Conservation (phyloP, 2,797 vertebrate species). For the Epinephelus malabaricus region DNA sequence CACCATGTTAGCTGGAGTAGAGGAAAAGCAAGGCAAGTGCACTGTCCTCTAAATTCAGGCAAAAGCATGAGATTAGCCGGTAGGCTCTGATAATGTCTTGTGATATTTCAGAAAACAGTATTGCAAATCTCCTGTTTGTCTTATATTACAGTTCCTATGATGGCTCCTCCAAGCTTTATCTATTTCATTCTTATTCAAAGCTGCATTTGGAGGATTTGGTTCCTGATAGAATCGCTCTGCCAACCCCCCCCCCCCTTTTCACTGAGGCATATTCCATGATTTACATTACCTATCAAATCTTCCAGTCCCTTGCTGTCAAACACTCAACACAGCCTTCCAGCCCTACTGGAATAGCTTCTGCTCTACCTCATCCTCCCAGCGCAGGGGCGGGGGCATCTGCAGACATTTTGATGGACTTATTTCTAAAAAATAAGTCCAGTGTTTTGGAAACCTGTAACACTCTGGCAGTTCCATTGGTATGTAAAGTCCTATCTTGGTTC, state of each 20-base stretch:
- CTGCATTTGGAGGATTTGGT: slow-evolving; percentile 77
- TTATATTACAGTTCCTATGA: slow-evolving; percentile 65
- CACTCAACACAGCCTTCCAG: slow-evolving; percentile 52
- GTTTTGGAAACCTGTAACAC: slow-evolving; percentile 71
- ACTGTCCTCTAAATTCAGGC: slow-evolving; percentile 50
- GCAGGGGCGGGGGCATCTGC: neutral
- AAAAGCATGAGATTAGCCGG: slow-evolving; percentile 50
- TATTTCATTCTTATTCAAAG: slow-evolving; percentile 80
- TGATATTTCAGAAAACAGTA: slow-evolving; percentile 64
- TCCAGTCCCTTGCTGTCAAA: slow-evolving; percentile 64
- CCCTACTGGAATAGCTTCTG: slow-evolving; percentile 45
- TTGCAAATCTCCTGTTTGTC: slow-evolving; percentile 71
- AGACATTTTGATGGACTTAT: slow-evolving; percentile 58
- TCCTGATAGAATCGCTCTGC: slow-evolving; percentile 68
- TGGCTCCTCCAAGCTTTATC: slow-evolving; percentile 70
- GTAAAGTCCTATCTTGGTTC: slow-evolving; percentile 73
- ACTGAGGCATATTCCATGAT: slow-evolving; percentile 66
- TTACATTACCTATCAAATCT: slow-evolving; percentile 79
- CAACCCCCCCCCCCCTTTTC: slow-evolving; percentile 27
- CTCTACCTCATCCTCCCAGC: slow-evolving; percentile 47
- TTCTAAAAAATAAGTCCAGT: slow-evolving; percentile 63
- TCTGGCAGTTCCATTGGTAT: slow-evolving; percentile 70
- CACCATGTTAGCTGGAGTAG: slow-evolving; percentile 38
- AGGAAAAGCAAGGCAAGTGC: slow-evolving; percentile 34
- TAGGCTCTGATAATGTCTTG: slow-evolving; percentile 53